Base-by-base conservation (phyloP, 2,797 vertebrate species). In the Fratercula arctica region DNA sequence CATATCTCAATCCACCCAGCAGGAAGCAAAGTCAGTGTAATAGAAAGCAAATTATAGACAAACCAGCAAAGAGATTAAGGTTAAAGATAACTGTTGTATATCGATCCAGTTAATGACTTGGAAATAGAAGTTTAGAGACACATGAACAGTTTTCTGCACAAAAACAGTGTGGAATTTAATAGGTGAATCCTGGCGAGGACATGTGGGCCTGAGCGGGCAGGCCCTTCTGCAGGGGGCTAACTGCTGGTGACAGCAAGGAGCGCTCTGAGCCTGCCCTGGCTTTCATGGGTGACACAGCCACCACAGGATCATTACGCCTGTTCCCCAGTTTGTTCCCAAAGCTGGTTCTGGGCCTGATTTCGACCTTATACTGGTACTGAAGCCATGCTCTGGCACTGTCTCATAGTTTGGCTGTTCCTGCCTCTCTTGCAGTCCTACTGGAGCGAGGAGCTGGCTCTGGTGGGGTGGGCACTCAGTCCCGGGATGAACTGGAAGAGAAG, bases 71-170 rank as follows among this genome's bases (percentile, higher is more conserved):
- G 60, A 89, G 82, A 91, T 76, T 48, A 92, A 96, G 76, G 70
- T 46, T 82, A 89, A 89, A 94, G 87, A 72, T 80, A 97, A 96
- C 63, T 95, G 93, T 54, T 61, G 41, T 79, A 45, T 92, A 96
- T 97, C 3, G 13, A 95, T 93, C 51, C 85, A 72, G 80, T 68
- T 91, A 96, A 96, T 70, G 88, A 82, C 68, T 85, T 91, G 88
- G 89, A 96, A 96, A 95, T 26, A 74, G 35, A 87, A 93, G 86
- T 87, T 97, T 63, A 93, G 89, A 97, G 95, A 39, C 37, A 26
- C 10, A n/a, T n/a, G 29, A 41, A 21, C 28, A 57, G 73, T 64
- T 94, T 51, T 60, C 88, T 92, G 79, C 76, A 24, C 75, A 77
- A 80, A 87, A 33, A 1, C 35, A 26, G n/a, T 3, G 31, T 1